Evolutionary conservation across 2,888 invertebrate species (phyloP), one percentile per base, ranked within the genome.

Genomic region (Andrena minutula): DNA sequence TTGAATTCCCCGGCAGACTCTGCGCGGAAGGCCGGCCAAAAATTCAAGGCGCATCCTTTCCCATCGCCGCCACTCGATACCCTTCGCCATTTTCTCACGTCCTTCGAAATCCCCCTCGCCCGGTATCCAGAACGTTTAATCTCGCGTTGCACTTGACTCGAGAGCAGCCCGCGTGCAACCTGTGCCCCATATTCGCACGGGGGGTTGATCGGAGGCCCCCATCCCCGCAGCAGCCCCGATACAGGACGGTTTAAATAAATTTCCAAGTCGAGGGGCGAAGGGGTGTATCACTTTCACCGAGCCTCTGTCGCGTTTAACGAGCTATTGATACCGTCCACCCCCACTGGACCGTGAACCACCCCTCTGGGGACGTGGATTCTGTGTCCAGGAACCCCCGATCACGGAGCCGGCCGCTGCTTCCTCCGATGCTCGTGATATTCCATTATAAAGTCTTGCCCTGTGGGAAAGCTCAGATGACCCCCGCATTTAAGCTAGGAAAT

Each of bases 321-420:
- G 93, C 93, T 92, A 94, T 93, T 93, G 93, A 94, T 94, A 93
- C 91, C 84, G 76, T 79, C 86, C 86, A 80, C 85, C 79, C 79
- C 79, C 78, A 73, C 75, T 82, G 81, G 72, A 71, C 65, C 75
- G 56, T 28, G 16, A 26, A 75, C 79, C 78, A 77, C 86, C 64
- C 81, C 68, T 68, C 70, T 68, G 30, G 56, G n/a, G 16, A 26
- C 64, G 28, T 58, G 68, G 47, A 41, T 61, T 16, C 32, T 51
- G 61, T 51, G 61, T 53, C 53, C 32, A 35, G 35, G 35, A 64
- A 69, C 70, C 83, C 63, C 65, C 47, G 53, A 20, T 51, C 49
- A 51, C 60, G 23, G n/a, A 26, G 60, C 28, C 56, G 35, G 10
- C 16, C 30, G 28, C 5, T 10, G 32, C 12, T 30, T 49, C 58